phyloP scores from a whole-genome alignment of 1,140 invertebrate species.

The Bradynema listronoti region DNA sequence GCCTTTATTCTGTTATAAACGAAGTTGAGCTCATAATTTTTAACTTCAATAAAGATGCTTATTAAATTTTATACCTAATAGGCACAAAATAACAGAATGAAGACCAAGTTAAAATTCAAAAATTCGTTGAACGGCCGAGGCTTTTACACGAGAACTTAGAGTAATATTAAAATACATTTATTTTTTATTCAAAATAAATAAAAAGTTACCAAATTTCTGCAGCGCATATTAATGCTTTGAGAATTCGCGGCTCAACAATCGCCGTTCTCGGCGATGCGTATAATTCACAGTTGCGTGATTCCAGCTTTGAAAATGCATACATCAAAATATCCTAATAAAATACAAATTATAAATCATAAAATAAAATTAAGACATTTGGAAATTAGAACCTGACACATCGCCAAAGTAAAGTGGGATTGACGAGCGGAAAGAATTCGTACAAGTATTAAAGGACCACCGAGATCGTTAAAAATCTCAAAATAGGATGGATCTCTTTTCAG shows the following conservation, averaged over 20 bases:
- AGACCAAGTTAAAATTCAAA: no score
- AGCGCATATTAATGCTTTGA: conserved; percentile 27
- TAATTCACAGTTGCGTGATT: conserved; percentile 19
- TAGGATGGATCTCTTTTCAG: conserved; percentile 37
- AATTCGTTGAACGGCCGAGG: no score
- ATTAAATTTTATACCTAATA: no score
- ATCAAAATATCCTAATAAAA: conserved; percentile 2
- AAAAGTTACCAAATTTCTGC: conserved; percentile 28
- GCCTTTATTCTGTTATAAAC: no score
- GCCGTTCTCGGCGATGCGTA: conserved; percentile 16
- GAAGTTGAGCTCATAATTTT: no score
- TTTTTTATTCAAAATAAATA: not conserved
- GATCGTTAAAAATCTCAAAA: conserved; percentile 23
- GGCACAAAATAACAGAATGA: no score
- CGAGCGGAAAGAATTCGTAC: conserved; percentile 30
- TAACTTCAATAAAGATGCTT: no score
- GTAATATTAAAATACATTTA: not conserved
- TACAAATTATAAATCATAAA: not conserved
- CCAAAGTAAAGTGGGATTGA: conserved; percentile 21
- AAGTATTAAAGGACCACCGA: conserved; percentile 17
- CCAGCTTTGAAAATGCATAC: conserved; percentile 28
- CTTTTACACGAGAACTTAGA: no score
- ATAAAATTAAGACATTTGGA: conserved; percentile 8
- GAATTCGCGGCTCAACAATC: conserved; percentile 26
- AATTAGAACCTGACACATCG: conserved; percentile 16